phyloP scores from a whole-genome alignment of 2,888 invertebrate genomes.

The Dilophus febrilis region DNA sequence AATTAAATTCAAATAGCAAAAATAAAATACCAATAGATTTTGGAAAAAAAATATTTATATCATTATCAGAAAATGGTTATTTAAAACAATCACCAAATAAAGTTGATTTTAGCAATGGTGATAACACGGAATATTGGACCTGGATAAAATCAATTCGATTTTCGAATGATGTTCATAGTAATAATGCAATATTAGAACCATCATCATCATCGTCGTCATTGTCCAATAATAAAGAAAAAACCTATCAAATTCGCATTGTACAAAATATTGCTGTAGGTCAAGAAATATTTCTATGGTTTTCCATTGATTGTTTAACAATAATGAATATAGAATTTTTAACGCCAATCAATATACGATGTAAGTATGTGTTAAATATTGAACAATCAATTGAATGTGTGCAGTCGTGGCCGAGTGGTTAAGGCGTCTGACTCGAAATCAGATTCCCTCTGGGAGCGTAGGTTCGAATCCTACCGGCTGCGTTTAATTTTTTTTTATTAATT shows the following conservation, averaged over 20 bases:
- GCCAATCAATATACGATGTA: constrained; percentile 67
- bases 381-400: constrained; percentile 21
- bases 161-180: constrained; percentile 39
- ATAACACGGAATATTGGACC: neutral
- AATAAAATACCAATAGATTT: neutral
- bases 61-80: constrained; percentile 1
- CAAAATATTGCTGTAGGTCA: constrained; percentile 39
- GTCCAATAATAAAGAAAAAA: constrained; percentile 11
- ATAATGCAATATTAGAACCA: constrained; percentile 30
- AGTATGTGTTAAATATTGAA: constrained; percentile 9
- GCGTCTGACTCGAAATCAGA: constrained; percentile 48
- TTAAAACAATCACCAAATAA: too few species aligned
- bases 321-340: constrained; percentile 63
- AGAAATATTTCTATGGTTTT: constrained; percentile 68
- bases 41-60: neutral
- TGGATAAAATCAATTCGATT: constrained; percentile 27
- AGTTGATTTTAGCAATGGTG: too few species aligned
- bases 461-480: constrained; percentile 72
- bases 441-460: constrained; percentile 76
- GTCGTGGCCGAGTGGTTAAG: constrained; percentile 56
- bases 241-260: constrained; percentile 25
- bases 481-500: constrained; percentile 10
- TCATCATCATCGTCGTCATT: too few species aligned
- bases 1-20: constrained; percentile 3
- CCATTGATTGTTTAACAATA: constrained; percentile 51